Base-by-base conservation (phyloP, 2,888 invertebrate species). In the Synanthedon myopaeformis region DNA sequence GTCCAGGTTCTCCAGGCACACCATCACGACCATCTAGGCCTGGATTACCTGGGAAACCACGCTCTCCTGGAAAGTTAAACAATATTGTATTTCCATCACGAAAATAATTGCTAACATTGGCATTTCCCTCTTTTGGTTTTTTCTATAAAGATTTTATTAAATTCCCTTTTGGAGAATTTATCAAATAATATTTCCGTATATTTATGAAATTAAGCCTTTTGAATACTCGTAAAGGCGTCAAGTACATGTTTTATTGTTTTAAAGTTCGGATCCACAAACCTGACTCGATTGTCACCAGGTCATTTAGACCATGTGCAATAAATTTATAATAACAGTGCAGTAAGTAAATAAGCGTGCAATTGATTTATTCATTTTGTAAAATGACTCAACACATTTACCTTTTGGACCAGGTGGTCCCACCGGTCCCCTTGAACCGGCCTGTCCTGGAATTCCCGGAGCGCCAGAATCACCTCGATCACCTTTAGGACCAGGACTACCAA, bases 11-110 rank as follows among this genome's bases (percentile, higher is more conserved):
- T 0, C 97, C 97, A 0, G 96, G 96, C 0, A 96, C 92, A 3
- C 96, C 96, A 63, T 96, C 96, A 54, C 95, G 86, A 0, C 96
- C 97, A 67, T 97, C 96, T 1, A 96, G 76, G 0, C 95, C 95
- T 0, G 92, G 82, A 48, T 90, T 89, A 0, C 94, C 94, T 0
- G 91, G 89, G 50, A 91, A 91, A 0, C 94, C 94, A 42, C 92
- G 90, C 62, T 91, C 90, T 35, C 94, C 94, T 74, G 70, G 4
- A 56, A 62, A 53, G 17, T 41, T 10, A 11, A 50, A n/a, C 11
- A 50, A 4, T 12, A 48, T 3, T 45, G 19, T 53, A 49, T 35
- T 35, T 35, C 10, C 35, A 10, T 35, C 35, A 35, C 41, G n/a
- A 52, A 52, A 41, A 35, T 3, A 41, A 35, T 35, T 52, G n/a